Percentiles rank a stretch among this genome's conserved stretches.
These are phyloP conservation scores for Xiphophorus couchianus DNA, from an alignment of 2,113 vertebrate genomes.

Conservation along the genomic window DNA sequence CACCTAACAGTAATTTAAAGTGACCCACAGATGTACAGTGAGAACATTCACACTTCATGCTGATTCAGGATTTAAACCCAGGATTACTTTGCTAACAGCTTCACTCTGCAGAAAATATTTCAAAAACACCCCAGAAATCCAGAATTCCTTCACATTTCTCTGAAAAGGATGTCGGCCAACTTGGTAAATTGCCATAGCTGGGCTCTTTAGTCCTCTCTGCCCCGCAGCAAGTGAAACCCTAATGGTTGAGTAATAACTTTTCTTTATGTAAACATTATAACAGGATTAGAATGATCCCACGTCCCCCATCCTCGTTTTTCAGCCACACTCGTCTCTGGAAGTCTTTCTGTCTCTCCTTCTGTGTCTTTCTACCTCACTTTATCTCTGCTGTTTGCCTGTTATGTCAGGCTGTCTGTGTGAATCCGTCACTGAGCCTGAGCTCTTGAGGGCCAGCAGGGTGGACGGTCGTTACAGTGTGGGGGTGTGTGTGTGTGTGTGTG, in stretches of 20 bases:
- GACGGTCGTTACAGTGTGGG: neutral
- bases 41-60: too few relatives aligned
- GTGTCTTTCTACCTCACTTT: constrained; percentile 3
- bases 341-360: neutral
- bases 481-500: neutral
- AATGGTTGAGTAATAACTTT: constrained; percentile 53
- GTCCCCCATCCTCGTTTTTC: constrained; percentile 4
- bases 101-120: neutral
- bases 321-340: neutral
- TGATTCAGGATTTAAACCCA: too few relatives aligned
- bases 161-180: neutral
- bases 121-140: neutral
- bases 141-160: neutral
- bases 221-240: constrained; percentile 29
- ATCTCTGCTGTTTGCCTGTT: constrained; percentile 16
- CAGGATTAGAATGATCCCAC: constrained; percentile 51
- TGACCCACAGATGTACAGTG: too few relatives aligned
- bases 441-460: constrained; percentile 12
- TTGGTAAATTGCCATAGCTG: neutral
- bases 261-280: constrained; percentile 58
- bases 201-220: constrained; percentile 30
- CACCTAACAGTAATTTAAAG: too few relatives aligned
- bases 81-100: neutral
- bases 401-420: constrained; percentile 27
- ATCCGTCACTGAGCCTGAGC: constrained; percentile 33